A percentile compares a stretch with the other conserved stretches of the same genome.
Conservation (phyloP, 2,888 invertebrate genomes). For the Gonocerus acuteangulatus region DNA sequence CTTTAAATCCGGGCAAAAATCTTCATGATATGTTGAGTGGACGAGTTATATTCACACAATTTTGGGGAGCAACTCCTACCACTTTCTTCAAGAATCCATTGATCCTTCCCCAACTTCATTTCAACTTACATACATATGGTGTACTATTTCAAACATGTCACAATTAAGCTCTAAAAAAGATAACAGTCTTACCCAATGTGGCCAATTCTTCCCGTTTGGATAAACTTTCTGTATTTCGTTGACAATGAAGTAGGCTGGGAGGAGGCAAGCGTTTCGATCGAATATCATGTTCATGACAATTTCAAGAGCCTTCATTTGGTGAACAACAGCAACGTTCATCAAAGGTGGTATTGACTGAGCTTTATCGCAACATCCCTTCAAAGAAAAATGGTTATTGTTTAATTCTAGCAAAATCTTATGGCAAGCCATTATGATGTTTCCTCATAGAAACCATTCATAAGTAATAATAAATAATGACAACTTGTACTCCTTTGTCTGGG, state of each 20-base stretch:
- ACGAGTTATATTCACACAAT: no score
- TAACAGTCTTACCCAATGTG: slow-evolving; percentile 93
- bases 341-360: slow-evolving; percentile 70
- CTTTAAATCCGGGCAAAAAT: no score
- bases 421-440: not conserved
- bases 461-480: not conserved
- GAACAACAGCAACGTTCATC: slow-evolving; percentile 70
- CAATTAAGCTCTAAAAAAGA: no score
- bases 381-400: no score
- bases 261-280: slow-evolving; percentile 80
- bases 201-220: slow-evolving; percentile 70
- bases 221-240: slow-evolving; percentile 84
- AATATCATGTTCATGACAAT: slow-evolving; percentile 81
- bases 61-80: no score
- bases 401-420: no score
- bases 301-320: slow-evolving; percentile 72
- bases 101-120: no score
- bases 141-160: no score
- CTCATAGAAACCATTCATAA: not conserved
- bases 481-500: no score
- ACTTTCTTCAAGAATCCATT: no score
- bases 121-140: no score
- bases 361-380: slow-evolving; percentile 77
- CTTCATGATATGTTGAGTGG: no score
- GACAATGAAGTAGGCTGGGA: slow-evolving; percentile 91